These are phyloP conservation scores for Pseudomugil gertrudae DNA, from an alignment of 2,797 vertebrate species.

Conservation along the genomic window DNA sequence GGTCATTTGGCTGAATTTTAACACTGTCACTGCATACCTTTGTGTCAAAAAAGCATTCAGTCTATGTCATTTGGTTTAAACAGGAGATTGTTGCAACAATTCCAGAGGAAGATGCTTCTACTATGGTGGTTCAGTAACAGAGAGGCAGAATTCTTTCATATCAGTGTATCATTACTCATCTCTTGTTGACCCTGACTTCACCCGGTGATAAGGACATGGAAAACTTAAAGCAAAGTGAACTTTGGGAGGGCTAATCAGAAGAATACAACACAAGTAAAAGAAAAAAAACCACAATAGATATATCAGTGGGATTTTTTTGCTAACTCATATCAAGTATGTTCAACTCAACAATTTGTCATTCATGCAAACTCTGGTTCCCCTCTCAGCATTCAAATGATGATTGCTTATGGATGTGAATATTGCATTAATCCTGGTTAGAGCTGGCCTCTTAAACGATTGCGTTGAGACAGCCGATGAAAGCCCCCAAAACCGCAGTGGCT, in stretches of 20 bases:
- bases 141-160: slow-evolving; percentile 23
- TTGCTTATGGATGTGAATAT: slow-evolving; percentile 78
- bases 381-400: slow-evolving; percentile 63
- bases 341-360: slow-evolving; percentile 78
- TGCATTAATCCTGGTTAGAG: slow-evolving; percentile 78
- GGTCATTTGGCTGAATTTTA: not conserved
- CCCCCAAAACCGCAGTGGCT: slow-evolving; percentile 76
- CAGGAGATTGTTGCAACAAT: slow-evolving; percentile 9
- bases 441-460: slow-evolving; percentile 71
- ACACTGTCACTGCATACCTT: not conserved
- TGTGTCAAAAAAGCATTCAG: not conserved
- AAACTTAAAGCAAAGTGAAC: slow-evolving; percentile 47
- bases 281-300: slow-evolving; percentile 70
- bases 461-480: slow-evolving; percentile 80
- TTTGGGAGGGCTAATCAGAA: slow-evolving; percentile 61
- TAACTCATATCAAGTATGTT: slow-evolving; percentile 69
- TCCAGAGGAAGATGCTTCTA: slow-evolving; percentile 4
- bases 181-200: slow-evolving; percentile 47
- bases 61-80: not conserved
- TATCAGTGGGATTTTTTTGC: slow-evolving; percentile 64
- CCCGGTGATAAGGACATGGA: slow-evolving; percentile 44
- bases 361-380: slow-evolving; percentile 75
- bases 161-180: slow-evolving; percentile 24
- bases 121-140: slow-evolving; percentile 16
- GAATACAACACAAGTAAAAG: slow-evolving; percentile 52